phyloP scores from a whole-genome alignment of 2,888 invertebrate species.

The Invenusta paracnida region DNA sequence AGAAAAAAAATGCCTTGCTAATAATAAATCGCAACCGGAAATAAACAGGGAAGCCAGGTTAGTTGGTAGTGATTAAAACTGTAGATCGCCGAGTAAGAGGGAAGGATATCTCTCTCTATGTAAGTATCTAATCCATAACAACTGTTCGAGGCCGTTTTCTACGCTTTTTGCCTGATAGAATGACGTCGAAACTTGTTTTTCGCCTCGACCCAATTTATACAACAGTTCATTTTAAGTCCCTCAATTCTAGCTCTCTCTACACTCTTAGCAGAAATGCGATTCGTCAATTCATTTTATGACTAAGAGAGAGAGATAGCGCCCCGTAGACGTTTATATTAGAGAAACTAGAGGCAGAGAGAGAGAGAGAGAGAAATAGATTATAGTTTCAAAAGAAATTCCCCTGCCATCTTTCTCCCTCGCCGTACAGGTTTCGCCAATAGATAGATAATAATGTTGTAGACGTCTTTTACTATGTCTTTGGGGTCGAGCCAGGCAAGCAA shows the following conservation, averaged over 20 bases:
- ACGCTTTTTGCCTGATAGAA: too few relatives aligned
- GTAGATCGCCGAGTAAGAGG: too few relatives aligned
- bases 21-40: too few relatives aligned
- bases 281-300: background rate
- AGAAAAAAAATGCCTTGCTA: too few relatives aligned
- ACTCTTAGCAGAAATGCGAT: background rate
- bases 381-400: background rate
- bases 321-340: too few relatives aligned
- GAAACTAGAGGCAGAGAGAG: background rate
- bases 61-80: too few relatives aligned
- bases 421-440: background rate
- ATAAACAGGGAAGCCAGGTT: too few relatives aligned
- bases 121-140: background rate
- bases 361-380: background rate
- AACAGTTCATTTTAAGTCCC: conserved; percentile 26
- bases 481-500: too few relatives aligned
- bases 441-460: background rate
- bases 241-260: background rate
- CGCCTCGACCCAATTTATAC: background rate
- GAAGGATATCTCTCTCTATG: background rate
- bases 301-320: background rate
- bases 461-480: too few relatives aligned
- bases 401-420: background rate
- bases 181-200: too few relatives aligned
- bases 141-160: too few relatives aligned